These are phyloP conservation scores for Dolichoris vasculosae DNA, from an alignment of 1,140 invertebrate species.

Conservation along the genomic window DNA sequence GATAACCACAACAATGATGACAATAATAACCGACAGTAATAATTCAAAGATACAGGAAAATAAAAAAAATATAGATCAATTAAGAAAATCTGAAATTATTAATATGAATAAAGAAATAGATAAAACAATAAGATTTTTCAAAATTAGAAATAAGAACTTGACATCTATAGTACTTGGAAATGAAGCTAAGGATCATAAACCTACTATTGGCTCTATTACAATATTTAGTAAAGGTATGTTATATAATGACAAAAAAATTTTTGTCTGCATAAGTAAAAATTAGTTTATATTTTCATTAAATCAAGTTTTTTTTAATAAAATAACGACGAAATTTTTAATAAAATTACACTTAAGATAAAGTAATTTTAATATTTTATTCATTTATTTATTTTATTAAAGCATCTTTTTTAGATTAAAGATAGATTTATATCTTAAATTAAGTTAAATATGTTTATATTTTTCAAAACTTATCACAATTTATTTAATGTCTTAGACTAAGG, in stretches of 20 bases:
- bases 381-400: no score
- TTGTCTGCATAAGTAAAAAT: no score
- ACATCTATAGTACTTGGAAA: conserved; percentile 32
- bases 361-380: no score
- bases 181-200: conserved; percentile 53
- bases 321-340: no score
- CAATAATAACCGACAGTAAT: background rate
- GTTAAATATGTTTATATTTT: no score
- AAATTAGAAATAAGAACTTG: conserved; percentile 37
- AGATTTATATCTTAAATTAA: no score
- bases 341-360: no score
- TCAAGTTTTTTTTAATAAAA: no score
- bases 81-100: background rate
- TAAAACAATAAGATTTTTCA: background rate
- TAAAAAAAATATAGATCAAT: background rate
- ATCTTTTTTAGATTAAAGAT: no score
- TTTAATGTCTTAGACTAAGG: no score
- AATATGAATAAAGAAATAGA: conserved; percentile 5
- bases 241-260: background rate
- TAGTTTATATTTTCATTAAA: no score
- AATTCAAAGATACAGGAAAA: background rate
- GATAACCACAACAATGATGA: background rate
- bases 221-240: conserved; percentile 63
- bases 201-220: conserved; percentile 61
- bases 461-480: no score